phyloP scores from a whole-genome alignment of 1,140 invertebrate species.

The Triops longicaudatus region DNA sequence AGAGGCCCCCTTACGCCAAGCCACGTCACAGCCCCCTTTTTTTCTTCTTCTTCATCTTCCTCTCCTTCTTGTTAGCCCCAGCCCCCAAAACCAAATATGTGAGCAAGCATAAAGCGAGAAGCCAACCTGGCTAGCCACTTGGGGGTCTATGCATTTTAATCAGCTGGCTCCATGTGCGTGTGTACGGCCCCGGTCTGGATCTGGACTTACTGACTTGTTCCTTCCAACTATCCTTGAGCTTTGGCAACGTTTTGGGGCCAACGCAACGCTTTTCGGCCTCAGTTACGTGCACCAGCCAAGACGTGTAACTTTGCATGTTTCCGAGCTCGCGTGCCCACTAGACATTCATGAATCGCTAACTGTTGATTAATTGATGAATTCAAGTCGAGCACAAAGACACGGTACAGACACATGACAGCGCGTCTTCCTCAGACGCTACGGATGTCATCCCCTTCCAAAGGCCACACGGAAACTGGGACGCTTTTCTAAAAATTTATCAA shows the following conservation, averaged over 20 bases:
- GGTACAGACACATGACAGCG: neutral
- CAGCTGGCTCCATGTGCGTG: slow-evolving; percentile 10
- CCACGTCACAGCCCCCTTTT: neutral
- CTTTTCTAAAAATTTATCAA: neutral
- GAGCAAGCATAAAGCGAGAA: neutral
- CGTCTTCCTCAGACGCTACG: neutral
- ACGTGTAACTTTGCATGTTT: neutral
- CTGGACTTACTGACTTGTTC: slow-evolving; percentile 11
- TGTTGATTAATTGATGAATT: slow-evolving; percentile 9
- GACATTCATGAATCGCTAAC: neutral
- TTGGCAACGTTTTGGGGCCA: neutral
- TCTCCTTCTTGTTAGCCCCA: too few relatives aligned
- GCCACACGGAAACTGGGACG: neutral
- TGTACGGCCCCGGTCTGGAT: neutral
- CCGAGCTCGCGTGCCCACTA: neutral
- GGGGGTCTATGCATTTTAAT: slow-evolving; percentile 15
- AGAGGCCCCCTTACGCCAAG: neutral
- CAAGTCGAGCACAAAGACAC: neutral
- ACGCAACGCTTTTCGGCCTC: neutral
- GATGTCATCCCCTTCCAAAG: neutral
- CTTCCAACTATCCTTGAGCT: slow-evolving; percentile 6
- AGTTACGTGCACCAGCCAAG: neutral
- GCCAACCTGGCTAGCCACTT: slow-evolving; percentile 5
- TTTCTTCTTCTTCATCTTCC: neutral
- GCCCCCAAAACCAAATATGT: neutral